Base-by-base conservation (phyloP, 2,113 vertebrate genomes). In the Chionis minor region DNA sequence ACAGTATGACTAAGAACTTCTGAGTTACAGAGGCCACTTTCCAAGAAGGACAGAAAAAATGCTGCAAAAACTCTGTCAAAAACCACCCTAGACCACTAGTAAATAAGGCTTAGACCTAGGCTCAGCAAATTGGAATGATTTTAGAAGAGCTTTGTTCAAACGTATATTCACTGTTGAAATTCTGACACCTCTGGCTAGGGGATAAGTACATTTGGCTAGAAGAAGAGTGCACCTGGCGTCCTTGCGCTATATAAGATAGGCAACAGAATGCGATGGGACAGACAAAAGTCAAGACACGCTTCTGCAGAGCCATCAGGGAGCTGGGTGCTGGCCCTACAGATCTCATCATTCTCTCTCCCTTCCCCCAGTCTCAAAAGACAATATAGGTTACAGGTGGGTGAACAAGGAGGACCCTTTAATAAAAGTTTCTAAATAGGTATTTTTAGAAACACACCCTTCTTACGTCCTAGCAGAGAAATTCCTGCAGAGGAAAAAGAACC, bases 141-240 rank as follows among this genome's bases (percentile, higher is more conserved):
- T 93, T 90, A 55, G 67, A 59, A 49, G 4, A 67, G n/a, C 49
- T 75, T 51, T 83, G 1, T 56, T 70, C 67, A n/a, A 63, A 72
- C 65, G 9, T 27, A 33, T 3, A 18, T 35, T 78, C 27, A 14
- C 44, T 0, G 0, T 0, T 94, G 62, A 38, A 72, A 47, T 80
- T 72, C 62, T 65, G 30, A 55, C 75, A 14, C 3, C 11, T 38
- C 35, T 83, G 77, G 10, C 62, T 69, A 42, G 67, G 40, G 56
- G 40, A 20, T 3, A 38, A 82, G 27, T 26, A 21, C 35, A 28
- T 84, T 26, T 44, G 83, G 23, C 73, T 84, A 40, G 73, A 61
- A 84, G 70, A 83, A 0, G 0, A 45, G 32, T 2, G 6, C 23
- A 13, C 30, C 17, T 12, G 33, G 61, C 2, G 0, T 71, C 63